A percentile compares a stretch with the other conserved stretches of the same genome.
Conservation (phyloP, 2,797 vertebrate species). For the Artibeus lituratus region DNA sequence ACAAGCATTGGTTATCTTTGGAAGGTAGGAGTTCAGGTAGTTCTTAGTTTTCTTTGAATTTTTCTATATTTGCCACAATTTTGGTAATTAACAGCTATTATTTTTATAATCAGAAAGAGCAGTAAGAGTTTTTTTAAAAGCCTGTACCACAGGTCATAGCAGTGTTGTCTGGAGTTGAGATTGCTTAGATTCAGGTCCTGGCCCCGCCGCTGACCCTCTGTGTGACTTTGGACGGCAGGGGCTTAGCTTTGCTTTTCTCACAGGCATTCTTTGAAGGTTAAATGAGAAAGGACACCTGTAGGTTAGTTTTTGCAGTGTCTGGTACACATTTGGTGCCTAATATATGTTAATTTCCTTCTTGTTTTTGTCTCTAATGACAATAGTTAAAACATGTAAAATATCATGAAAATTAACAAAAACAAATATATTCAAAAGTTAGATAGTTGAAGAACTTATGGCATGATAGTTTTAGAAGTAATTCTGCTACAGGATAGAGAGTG, state of each 20-base stretch:
- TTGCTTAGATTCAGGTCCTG: neutral
- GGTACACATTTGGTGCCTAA: neutral
- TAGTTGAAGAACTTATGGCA: neutral
- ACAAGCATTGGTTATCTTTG: neutral
- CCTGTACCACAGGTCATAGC: neutral
- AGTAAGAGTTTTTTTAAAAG: neutral
- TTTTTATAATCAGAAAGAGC: neutral
- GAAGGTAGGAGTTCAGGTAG: neutral
- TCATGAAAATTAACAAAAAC: neutral
- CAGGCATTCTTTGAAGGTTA: neutral
- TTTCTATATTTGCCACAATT: neutral
- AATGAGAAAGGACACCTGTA: neutral
- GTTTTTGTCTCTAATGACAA: neutral
- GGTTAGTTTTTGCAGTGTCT: neutral
- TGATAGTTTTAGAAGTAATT: neutral
- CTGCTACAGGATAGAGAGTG: neutral
- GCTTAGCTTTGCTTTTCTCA: neutral
- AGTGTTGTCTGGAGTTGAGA: neutral
- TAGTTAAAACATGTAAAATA: constrained; percentile 38
- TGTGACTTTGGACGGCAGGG: neutral
- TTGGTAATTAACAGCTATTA: neutral
- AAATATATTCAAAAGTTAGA: neutral
- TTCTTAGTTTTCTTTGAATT: constrained; percentile 13
- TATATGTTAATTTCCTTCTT: neutral
- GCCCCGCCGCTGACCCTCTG: neutral